phyloP scores from a whole-genome alignment of 92 coral and sea anemone species.

The Bergia puertoricense region DNA sequence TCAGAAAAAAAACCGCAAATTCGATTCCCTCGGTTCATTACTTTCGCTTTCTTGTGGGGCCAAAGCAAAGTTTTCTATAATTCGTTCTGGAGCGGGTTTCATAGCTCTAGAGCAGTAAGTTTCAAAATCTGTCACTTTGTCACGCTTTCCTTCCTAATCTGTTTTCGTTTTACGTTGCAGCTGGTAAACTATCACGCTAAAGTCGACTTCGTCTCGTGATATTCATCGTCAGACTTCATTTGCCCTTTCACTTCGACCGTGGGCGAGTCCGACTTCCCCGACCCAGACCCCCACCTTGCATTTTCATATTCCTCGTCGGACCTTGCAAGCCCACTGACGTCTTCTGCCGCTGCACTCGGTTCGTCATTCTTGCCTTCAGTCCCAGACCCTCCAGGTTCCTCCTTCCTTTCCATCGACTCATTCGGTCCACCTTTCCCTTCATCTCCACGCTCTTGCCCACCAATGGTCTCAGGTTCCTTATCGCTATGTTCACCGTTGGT shows the following conservation, averaged over 20 bases:
- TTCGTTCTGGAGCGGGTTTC: no score
- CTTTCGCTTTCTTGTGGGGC: no score
- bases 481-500: constrained; percentile 19
- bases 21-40: no score
- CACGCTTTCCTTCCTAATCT: neutral
- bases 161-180: neutral
- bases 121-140: neutral
- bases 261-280: neutral
- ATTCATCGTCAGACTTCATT: neutral
- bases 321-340: neutral
- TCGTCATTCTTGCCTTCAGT: neutral
- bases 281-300: constrained; percentile 19
- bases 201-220: neutral
- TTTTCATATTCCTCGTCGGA: constrained; percentile 42
- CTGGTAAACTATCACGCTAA: neutral
- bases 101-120: no score
- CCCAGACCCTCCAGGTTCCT: constrained; percentile 17
- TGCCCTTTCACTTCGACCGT: neutral
- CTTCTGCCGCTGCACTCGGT: neutral
- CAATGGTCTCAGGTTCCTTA: constrained; percentile 14
- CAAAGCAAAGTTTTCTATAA: no score
- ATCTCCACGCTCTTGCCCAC: neutral
- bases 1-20: no score
- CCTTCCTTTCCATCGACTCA: neutral
- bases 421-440: constrained; percentile 36